phyloP scores from a whole-genome alignment of 2,888 invertebrate species.

The Priocnemis perturbator region DNA sequence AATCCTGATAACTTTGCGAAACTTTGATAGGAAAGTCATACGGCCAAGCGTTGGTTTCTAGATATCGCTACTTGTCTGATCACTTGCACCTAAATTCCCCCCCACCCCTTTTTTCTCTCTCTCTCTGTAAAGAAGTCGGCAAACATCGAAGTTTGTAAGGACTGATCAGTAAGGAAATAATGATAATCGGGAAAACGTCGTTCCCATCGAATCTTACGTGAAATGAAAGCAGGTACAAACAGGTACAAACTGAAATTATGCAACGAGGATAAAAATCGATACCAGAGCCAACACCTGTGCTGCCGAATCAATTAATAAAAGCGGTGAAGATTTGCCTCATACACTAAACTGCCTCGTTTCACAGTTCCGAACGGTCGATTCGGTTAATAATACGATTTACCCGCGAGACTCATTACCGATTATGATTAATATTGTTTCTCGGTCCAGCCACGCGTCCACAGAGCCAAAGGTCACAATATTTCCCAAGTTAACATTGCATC shows the following conservation, averaged over 20 bases:
- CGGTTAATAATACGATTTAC: constrained; percentile 66
- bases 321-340: background rate
- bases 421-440: constrained; percentile 73
- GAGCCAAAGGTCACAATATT: constrained; percentile 53
- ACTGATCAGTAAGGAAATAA: too few relatives aligned
- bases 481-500: constrained; percentile 27
- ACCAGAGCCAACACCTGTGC: constrained; percentile 22
- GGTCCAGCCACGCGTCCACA: constrained; percentile 74
- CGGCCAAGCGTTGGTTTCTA: too few relatives aligned
- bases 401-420: constrained; percentile 62
- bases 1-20: background rate
- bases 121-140: too few relatives aligned
- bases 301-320: too few relatives aligned
- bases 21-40: background rate
- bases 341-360: constrained; percentile 40
- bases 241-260: background rate
- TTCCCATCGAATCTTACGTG: too few relatives aligned
- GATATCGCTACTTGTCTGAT: background rate
- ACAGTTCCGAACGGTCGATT: constrained; percentile 63
- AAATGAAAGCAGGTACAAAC: too few relatives aligned
- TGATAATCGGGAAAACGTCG: too few relatives aligned
- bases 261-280: background rate
- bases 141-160: too few relatives aligned
- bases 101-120: background rate
- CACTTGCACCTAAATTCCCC: background rate